A percentile compares a stretch with the other conserved stretches of the same genome.
Conservation (phyloP, 1,140 invertebrate species). For the Grapholita molesta region DNA sequence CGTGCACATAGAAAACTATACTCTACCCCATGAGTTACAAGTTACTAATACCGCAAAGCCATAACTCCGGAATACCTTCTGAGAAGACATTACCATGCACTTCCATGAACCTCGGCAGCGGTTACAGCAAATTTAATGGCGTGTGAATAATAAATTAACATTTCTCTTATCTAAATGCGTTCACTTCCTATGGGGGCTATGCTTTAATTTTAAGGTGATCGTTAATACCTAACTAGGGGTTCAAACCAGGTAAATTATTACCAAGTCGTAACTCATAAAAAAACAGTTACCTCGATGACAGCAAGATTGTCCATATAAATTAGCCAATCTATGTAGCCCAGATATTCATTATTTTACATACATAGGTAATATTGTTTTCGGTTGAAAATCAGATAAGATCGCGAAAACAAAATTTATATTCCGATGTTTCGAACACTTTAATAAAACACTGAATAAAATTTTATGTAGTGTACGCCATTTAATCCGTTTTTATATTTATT, state of each 20-base stretch:
- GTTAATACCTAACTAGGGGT: constrained; percentile 6
- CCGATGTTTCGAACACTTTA: no score
- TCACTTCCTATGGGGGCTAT: neutral
- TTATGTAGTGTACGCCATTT: no score
- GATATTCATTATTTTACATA: no score
- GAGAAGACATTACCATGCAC: constrained; percentile 14
- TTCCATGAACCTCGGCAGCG: neutral
- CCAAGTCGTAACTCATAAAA: neutral
- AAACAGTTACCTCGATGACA: neutral
- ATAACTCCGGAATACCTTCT: constrained; percentile 5
- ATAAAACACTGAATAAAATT: no score
- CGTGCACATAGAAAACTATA: neutral
- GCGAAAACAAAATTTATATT: no score
- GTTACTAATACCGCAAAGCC: neutral
- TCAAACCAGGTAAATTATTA: neutral
- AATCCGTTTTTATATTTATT: no score
- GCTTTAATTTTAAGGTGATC: constrained; percentile 1
- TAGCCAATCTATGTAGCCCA: no score
- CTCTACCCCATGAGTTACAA: neutral
- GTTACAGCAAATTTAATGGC: constrained; percentile 17
- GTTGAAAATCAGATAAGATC: no score
- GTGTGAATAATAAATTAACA: constrained; percentile 21
- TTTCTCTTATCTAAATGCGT: constrained; percentile 16
- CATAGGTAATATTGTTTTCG: no score
- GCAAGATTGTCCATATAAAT: neutral